Percentiles rank a stretch among this genome's conserved stretches.
Conservation (phyloP, 2,797 vertebrate genomes). For the Gymnoscopelus microlampas region DNA sequence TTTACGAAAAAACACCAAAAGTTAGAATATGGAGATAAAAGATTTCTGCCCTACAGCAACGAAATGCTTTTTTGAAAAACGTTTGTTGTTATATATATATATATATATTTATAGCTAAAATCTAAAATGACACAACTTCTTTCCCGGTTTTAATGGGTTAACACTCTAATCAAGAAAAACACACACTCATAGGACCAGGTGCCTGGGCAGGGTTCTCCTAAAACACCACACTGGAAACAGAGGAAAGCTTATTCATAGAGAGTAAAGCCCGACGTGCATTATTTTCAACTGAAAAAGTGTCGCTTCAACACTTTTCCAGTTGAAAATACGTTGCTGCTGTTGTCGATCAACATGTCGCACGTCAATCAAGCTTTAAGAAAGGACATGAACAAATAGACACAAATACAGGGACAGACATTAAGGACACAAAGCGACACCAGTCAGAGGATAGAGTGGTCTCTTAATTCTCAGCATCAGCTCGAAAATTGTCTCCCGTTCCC, state of each 20-base stretch:
- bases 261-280: too few relatives aligned
- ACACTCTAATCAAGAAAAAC: conserved; percentile 49
- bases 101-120: too few relatives aligned
- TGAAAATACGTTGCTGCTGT: too few relatives aligned
- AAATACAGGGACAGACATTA: conserved; percentile 4
- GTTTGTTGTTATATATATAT: too few relatives aligned
- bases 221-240: conserved; percentile 27
- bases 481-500: conserved; percentile 23
- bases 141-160: too few relatives aligned
- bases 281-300: too few relatives aligned
- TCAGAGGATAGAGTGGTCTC: not conserved
- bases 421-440: not conserved
- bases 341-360: conserved; percentile 13
- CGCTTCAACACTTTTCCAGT: too few relatives aligned
- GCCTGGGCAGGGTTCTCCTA: conserved; percentile 42
- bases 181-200: conserved; percentile 24
- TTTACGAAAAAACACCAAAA: too few relatives aligned
- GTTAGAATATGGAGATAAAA: too few relatives aligned
- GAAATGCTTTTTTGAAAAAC: too few relatives aligned
- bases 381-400: not conserved
- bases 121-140: too few relatives aligned
- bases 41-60: too few relatives aligned
- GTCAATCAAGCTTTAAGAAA: conserved; percentile 11
- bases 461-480: not conserved
- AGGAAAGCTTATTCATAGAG: conserved; percentile 5